phyloP scores from a whole-genome alignment of 2,888 invertebrate species.

The Bedellia somnulentella region DNA sequence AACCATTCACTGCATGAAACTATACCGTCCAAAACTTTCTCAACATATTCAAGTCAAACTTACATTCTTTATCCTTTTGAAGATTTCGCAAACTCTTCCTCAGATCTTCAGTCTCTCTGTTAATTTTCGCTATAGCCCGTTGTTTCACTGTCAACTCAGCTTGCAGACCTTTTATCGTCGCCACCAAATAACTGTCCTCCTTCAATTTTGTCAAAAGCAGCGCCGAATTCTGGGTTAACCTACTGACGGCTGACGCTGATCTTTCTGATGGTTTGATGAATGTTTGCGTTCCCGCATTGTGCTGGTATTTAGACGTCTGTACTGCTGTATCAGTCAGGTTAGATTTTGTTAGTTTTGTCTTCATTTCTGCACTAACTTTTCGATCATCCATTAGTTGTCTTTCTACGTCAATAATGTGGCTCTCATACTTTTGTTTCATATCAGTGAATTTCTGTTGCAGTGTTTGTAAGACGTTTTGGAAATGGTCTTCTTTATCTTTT shows the following conservation, averaged over 20 bases:
- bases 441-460: conserved; percentile 77
- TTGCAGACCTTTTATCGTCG: conserved; percentile 78
- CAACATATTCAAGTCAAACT: too few species aligned
- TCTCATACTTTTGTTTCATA: conserved; percentile 76
- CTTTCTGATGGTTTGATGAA: conserved; percentile 29
- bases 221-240: conserved; percentile 57
- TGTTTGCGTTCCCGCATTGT: conserved; percentile 32
- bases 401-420: conserved; percentile 74
- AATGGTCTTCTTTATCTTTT: conserved; percentile 69
- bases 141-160: conserved; percentile 74
- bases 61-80: conserved; percentile 75
- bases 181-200: conserved; percentile 76
- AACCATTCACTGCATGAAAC: too few species aligned
- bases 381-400: conserved; percentile 60
- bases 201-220: conserved; percentile 54
- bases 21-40: too few species aligned
- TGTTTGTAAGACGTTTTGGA: conserved; percentile 69
- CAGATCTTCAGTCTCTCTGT: conserved; percentile 75
- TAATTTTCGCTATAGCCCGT: conserved; percentile 69
- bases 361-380: conserved; percentile 49
- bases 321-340: conserved; percentile 33
- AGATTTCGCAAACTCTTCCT: conserved; percentile 74
- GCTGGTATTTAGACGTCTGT: conserved; percentile 42
- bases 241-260: conserved; percentile 48
- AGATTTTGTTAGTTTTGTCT: conserved; percentile 49